phyloP scores from a whole-genome alignment of 1,140 invertebrate genomes.

The Vanessa tameamea region DNA sequence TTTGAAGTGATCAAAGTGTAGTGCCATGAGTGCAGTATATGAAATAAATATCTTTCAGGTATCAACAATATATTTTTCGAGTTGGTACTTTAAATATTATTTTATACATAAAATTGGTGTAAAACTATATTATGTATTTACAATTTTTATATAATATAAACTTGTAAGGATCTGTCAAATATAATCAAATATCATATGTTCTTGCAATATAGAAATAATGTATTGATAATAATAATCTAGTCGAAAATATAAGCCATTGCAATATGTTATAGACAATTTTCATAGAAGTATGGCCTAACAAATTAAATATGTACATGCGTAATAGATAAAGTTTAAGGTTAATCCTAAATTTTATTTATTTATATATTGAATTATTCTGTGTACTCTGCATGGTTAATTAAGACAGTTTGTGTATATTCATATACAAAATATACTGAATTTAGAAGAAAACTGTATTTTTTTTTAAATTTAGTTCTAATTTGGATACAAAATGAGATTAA shows the following conservation, averaged over 20 bases:
- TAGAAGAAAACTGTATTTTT: conserved; percentile 16
- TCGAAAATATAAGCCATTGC: conserved; percentile 76
- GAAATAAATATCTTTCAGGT: neutral
- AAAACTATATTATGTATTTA: conserved; percentile 2
- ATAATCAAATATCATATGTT: conserved; percentile 25
- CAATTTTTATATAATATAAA: conserved; percentile 2
- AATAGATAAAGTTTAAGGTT: conserved; percentile 41
- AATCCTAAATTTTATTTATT: conserved; percentile 42
- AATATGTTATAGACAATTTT: conserved; percentile 65
- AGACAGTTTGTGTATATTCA: conserved; percentile 59
- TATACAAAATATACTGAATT: conserved; percentile 39
- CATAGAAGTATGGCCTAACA: conserved; percentile 50
- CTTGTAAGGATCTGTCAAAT: conserved; percentile 1
- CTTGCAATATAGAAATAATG: conserved; percentile 67
- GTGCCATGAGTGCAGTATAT: conserved; percentile 7
- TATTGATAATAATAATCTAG: conserved; percentile 76
- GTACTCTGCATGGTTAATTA: conserved; percentile 61
- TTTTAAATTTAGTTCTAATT: neutral
- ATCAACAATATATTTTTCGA: conserved; percentile 11
- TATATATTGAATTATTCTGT: conserved; percentile 51
- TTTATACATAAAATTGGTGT: neutral
- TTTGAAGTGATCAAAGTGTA: conserved; percentile 6
- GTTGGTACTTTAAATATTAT: conserved; percentile 10
- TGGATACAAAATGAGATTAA: conserved; percentile 6
- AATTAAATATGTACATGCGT: conserved; percentile 43